Evolutionary conservation across 2,797 vertebrate genomes (phyloP).

Genomic region (Oryzias dopingdopingensis): DNA sequence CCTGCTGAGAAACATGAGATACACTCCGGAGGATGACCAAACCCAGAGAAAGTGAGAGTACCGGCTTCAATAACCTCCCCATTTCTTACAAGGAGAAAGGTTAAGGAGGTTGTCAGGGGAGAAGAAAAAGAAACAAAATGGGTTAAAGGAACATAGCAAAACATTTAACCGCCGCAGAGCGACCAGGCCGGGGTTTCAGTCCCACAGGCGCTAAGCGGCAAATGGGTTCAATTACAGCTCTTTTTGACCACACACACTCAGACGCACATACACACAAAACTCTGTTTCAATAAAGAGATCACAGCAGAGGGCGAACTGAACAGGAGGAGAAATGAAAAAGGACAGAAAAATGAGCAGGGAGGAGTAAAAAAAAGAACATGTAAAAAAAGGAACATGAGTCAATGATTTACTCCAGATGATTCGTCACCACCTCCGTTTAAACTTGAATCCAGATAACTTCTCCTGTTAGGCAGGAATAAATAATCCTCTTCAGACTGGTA

Average conservation of each 20-base stretch:
- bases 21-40: conserved; percentile 39
- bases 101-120: conserved; percentile 25
- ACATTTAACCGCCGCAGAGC: conserved; percentile 70
- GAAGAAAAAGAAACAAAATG: conserved; percentile 61
- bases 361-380: conserved; percentile 11
- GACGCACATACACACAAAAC: conserved; percentile 53
- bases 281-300: conserved; percentile 67
- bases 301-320: conserved; percentile 54
- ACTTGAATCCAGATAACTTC: conserved; percentile 41
- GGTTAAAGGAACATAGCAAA: conserved; percentile 72
- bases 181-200: conserved; percentile 70
- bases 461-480: conserved; percentile 6
- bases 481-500: no score
- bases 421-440: conserved; percentile 60
- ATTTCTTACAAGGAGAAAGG: conserved; percentile 44
- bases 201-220: conserved; percentile 80
- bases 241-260: conserved; percentile 67
- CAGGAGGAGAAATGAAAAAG: conserved; percentile 67
- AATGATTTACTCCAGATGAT: conserved; percentile 80
- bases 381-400: conserved; percentile 30
- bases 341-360: conserved; percentile 64
- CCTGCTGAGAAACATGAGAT: conserved; percentile 56
- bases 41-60: conserved; percentile 61
- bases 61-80: conserved; percentile 59
- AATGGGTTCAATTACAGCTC: conserved; percentile 84